These are phyloP conservation scores for Bujurquina vittata DNA, from an alignment of 2,113 vertebrate species.

Conservation along the genomic window DNA sequence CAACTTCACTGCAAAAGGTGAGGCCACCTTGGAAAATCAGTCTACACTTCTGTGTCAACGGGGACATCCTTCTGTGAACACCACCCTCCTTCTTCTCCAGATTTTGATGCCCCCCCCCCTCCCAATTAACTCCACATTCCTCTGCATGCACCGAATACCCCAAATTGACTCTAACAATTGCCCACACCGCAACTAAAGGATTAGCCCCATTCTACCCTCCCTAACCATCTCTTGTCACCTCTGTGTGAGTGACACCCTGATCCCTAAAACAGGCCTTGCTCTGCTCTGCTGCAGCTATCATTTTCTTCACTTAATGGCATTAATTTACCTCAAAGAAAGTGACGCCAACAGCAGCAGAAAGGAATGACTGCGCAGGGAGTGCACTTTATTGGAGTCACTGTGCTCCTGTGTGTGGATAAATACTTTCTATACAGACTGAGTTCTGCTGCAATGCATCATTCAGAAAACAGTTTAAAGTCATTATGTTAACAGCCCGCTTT, in stretches of 20 bases:
- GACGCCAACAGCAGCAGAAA: background rate
- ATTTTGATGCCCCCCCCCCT: constrained; percentile 34
- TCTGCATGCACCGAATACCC: constrained; percentile 46
- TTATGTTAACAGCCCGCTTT: background rate
- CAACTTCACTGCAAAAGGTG: constrained; percentile 25
- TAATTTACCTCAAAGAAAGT: constrained; percentile 36
- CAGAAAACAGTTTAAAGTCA: background rate
- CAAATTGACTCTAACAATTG: constrained; percentile 48
- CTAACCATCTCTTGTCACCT: constrained; percentile 59
- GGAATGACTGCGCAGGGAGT: background rate
- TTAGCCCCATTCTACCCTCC: constrained; percentile 26
- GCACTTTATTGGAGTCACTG: background rate
- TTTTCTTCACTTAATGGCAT: constrained; percentile 39
- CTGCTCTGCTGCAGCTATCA: constrained; percentile 28
- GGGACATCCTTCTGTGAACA: constrained; percentile 67
- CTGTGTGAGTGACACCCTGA: constrained; percentile 63
- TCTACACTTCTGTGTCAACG: constrained; percentile 68
- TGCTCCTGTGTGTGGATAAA: background rate
- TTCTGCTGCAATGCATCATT: background rate
- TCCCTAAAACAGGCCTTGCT: constrained; percentile 4
- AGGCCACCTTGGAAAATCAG: constrained; percentile 56
- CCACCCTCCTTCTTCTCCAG: constrained; percentile 8
- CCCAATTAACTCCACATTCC: constrained; percentile 64
- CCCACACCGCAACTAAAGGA: constrained; percentile 28
- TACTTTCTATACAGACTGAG: background rate